A percentile compares a stretch with the other conserved stretches of the same genome.
These are phyloP conservation scores for Anorthoa munda DNA, from an alignment of 2,888 invertebrate genomes.

Conservation along the genomic window DNA sequence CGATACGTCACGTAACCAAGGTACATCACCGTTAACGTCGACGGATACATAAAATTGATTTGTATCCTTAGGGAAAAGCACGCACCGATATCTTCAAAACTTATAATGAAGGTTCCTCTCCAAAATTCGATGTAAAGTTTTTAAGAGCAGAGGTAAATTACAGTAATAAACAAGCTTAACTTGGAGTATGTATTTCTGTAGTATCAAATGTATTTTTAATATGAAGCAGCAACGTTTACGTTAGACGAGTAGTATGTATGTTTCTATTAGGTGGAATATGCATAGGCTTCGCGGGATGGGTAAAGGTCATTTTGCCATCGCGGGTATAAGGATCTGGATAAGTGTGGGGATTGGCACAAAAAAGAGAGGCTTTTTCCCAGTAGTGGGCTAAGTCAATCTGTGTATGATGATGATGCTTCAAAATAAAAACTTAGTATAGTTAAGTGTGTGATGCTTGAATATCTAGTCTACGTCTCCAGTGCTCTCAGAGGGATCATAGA, in stretches of 20 bases:
- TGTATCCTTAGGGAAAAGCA: constrained; percentile 62
- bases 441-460: constrained; percentile 1
- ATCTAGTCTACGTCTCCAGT: neutral
- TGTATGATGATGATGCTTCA: too few relatives aligned
- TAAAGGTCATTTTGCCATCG: too few relatives aligned
- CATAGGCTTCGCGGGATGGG: neutral
- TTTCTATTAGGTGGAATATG: constrained; percentile 6
- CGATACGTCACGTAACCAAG: constrained; percentile 38
- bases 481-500: constrained; percentile 25
- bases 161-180: constrained; percentile 50
- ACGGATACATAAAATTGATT: constrained; percentile 59
- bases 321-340: too few relatives aligned
- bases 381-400: too few relatives aligned
- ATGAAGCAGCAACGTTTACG: neutral
- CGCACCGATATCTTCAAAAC: constrained; percentile 65
- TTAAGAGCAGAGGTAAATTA: constrained; percentile 63
- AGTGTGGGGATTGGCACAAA: too few relatives aligned
- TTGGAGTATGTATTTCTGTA: constrained; percentile 45
- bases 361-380: too few relatives aligned
- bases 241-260: neutral
- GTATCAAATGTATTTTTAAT: constrained; percentile 28
- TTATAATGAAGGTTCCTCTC: constrained; percentile 65
- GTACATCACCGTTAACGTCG: constrained; percentile 25
- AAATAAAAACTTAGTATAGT: constrained; percentile 1
- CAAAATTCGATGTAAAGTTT: constrained; percentile 62